A percentile compares a stretch with the other conserved stretches of the same genome.
These are phyloP conservation scores for Sesamia nonagrioides DNA, from an alignment of 1,140 invertebrate genomes.

Conservation along the genomic window DNA sequence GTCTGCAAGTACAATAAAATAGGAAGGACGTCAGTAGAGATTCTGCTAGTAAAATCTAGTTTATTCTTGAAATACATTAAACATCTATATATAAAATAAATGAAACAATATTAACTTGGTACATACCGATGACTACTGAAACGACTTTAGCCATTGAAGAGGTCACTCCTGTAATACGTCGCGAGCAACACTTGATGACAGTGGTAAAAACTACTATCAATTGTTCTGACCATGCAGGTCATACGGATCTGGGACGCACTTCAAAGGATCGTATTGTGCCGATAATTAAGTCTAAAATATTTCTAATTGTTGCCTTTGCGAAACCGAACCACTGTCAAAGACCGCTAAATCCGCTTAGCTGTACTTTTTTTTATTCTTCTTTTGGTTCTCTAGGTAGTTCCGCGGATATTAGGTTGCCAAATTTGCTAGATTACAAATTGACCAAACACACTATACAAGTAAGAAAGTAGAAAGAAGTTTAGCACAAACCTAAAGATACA, in stretches of 20 bases:
- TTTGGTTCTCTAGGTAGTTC: too few species aligned
- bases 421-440: too few species aligned
- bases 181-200: not conserved
- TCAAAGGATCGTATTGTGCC: not conserved
- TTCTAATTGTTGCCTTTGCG: not conserved
- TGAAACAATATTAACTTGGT: not conserved
- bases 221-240: not conserved
- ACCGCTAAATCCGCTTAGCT: not conserved
- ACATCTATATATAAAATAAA: constrained; percentile 7
- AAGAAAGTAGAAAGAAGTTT: too few species aligned
- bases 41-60: too few species aligned
- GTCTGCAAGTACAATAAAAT: too few species aligned
- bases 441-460: too few species aligned
- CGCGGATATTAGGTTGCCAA: too few species aligned
- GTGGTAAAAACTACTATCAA: not conserved
- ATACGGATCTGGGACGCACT: not conserved
- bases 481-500: too few species aligned
- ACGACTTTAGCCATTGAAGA: constrained; percentile 1
- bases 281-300: not conserved
- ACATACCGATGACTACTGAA: not conserved
- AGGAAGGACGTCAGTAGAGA: too few species aligned
- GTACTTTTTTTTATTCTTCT: not conserved
- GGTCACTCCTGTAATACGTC: not conserved
- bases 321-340: not conserved
- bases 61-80: not conserved